phyloP scores from a whole-genome alignment of 2,797 vertebrate genomes.

The Monodelphis domestica region DNA sequence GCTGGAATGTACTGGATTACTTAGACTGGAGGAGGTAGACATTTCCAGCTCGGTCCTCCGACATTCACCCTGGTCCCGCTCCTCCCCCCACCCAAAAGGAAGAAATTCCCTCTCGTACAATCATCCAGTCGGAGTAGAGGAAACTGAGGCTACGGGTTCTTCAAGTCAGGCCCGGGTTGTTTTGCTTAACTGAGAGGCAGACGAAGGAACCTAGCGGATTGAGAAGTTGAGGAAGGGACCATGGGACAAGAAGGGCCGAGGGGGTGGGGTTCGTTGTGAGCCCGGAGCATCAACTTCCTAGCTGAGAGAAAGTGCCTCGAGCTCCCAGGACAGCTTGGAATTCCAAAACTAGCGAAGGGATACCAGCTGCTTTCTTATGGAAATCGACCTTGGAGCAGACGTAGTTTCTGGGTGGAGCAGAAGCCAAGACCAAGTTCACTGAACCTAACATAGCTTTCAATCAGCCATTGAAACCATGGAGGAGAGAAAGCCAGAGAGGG shows the following conservation, averaged over 20 bases:
- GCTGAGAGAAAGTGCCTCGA: slow-evolving; percentile 61
- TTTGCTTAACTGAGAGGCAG: background rate
- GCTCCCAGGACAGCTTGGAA: slow-evolving; percentile 75
- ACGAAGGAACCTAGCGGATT: background rate
- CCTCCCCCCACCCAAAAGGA: background rate
- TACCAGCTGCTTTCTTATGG: slow-evolving; percentile 86
- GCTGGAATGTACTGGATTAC: background rate
- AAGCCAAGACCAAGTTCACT: slow-evolving; percentile 87
- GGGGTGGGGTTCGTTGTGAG: slow-evolving; percentile 43
- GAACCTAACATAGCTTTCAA: slow-evolving; percentile 85
- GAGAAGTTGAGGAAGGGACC: slow-evolving; percentile 1
- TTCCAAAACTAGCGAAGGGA: slow-evolving; percentile 79
- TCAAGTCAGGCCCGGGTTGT: background rate
- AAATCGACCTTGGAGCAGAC: slow-evolving; percentile 82
- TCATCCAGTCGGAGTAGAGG: background rate
- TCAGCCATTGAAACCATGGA: slow-evolving; percentile 78
- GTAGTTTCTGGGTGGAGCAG: slow-evolving; percentile 83
- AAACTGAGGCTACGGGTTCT: slow-evolving; percentile 12
- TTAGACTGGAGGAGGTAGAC: background rate
- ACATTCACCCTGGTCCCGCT: background rate
- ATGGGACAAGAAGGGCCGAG: background rate
- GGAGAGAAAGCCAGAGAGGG: slow-evolving; percentile 76
- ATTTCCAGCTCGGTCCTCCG: background rate
- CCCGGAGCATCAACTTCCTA: slow-evolving; percentile 26
- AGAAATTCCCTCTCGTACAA: slow-evolving; percentile 37